These are phyloP conservation scores for Temnothorax curvispinosus DNA, from an alignment of 1,140 invertebrate species.

Conservation along the genomic window DNA sequence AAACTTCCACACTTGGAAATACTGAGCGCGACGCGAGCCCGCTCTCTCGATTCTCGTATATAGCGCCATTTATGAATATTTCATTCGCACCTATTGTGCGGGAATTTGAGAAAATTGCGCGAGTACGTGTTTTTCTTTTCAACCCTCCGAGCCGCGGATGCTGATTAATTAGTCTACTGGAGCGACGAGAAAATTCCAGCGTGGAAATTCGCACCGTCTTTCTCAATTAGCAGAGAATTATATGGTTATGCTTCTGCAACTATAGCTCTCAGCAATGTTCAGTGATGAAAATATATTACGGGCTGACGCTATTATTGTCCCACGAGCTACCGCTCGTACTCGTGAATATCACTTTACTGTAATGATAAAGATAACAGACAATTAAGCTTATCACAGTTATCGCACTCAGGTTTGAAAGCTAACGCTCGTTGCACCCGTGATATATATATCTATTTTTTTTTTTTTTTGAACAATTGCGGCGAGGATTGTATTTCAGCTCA, in stretches of 20 bases:
- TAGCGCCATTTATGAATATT: slow-evolving; percentile 69
- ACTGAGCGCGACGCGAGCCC: neutral
- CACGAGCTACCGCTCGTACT: neutral
- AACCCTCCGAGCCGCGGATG: neutral
- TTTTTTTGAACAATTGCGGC: neutral
- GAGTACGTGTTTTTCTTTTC: slow-evolving; percentile 19
- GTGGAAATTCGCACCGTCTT: slow-evolving; percentile 3
- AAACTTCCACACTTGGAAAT: slow-evolving; percentile 74
- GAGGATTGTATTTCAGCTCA: neutral
- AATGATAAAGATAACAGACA: slow-evolving; percentile 7
- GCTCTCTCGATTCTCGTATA: neutral
- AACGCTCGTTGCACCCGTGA: neutral
- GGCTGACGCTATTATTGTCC: neutral
- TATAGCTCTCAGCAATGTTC: neutral
- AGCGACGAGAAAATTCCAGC: slow-evolving; percentile 26
- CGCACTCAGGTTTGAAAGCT: neutral
- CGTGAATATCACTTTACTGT: neutral
- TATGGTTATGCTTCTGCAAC: neutral
- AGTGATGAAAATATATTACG: neutral
- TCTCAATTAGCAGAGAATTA: slow-evolving; percentile 8
- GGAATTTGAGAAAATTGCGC: slow-evolving; percentile 48
- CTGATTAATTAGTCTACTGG: slow-evolving; percentile 55
- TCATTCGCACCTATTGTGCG: neutral
- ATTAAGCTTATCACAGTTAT: neutral
- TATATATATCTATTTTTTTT: neutral